Percentiles rank a stretch among this genome's conserved stretches.
Evolutionary conservation across 2,797 vertebrate species (phyloP).

Genomic region (Bradypus variegatus): DNA sequence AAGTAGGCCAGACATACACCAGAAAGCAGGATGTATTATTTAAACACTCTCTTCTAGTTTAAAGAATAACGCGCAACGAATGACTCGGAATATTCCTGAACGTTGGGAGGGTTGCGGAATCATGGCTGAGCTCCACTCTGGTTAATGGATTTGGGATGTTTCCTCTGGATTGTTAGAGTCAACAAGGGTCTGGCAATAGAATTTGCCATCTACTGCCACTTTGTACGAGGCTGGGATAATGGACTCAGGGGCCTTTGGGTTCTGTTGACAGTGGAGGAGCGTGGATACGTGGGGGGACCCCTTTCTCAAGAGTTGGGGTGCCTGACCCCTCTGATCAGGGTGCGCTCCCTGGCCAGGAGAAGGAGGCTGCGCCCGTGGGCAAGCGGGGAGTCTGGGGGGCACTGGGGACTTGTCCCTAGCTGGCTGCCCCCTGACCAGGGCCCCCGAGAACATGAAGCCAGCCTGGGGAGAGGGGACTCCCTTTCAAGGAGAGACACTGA

Average conservation of each 20-base stretch:
- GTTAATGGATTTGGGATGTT: slow-evolving; percentile 46
- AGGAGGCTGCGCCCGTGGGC: accelerated
- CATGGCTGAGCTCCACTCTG: neutral
- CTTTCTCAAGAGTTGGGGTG: accelerated
- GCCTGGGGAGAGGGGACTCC: accelerated
- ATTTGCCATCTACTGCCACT: slow-evolving; percentile 54
- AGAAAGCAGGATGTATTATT: neutral
- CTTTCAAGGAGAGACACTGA: neutral
- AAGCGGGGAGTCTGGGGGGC: accelerated
- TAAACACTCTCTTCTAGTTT: neutral
- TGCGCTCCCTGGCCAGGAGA: accelerated
- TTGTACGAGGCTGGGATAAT: neutral
- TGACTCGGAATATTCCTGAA: neutral
- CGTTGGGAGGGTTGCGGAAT: neutral
- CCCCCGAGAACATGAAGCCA: accelerated
- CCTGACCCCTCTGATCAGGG: neutral
- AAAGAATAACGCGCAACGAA: neutral
- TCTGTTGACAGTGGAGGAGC: accelerated
- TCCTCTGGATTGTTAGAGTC: slow-evolving; percentile 40
- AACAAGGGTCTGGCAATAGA: slow-evolving; percentile 25
- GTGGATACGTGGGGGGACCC: accelerated
- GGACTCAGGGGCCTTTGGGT: neutral
- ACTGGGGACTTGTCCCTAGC: neutral
- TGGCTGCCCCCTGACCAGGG: accelerated
- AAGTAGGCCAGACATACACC: neutral